Conservation (phyloP, 2,888 invertebrate species). For the Mythimna ferrago region DNA sequence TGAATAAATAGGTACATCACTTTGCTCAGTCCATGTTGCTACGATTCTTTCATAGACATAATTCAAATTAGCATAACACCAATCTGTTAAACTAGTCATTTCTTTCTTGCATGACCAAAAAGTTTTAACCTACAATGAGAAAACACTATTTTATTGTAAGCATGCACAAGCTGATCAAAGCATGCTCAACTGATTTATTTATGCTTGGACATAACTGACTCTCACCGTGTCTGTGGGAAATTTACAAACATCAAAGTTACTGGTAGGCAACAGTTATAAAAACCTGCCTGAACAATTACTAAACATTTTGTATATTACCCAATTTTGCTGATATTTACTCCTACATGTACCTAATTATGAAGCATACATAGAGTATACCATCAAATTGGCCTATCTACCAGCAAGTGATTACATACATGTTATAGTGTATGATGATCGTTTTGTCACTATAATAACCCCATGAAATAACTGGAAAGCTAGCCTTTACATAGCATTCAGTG, state of each 20-base stretch:
- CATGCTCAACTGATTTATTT: conserved; percentile 23
- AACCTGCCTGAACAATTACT: conserved; percentile 19
- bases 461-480: conserved; percentile 51
- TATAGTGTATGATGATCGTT: conserved; percentile 36
- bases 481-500: conserved; percentile 61
- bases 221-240: conserved; percentile 19
- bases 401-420: conserved; percentile 26
- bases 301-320: conserved; percentile 11
- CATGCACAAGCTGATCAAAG: conserved; percentile 33
- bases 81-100: conserved; percentile 78
- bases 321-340: conserved; percentile 16
- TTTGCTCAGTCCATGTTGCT: conserved; percentile 69
- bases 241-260: conserved; percentile 38
- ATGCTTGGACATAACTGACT: conserved; percentile 14
- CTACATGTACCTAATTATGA: conserved; percentile 4
- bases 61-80: conserved; percentile 77
- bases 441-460: conserved; percentile 42
- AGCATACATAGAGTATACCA: conserved; percentile 13
- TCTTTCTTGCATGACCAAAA: conserved; percentile 68
- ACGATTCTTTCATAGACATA: conserved; percentile 71
- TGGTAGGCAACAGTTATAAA: conserved; percentile 12
- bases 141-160: conserved; percentile 45
- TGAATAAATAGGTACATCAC: conserved; percentile 75
- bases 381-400: conserved; percentile 23
- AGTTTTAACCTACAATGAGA: conserved; percentile 72